Evolutionary conservation across 2,888 invertebrate species (phyloP).

Genomic region (Atherix ibis): DNA sequence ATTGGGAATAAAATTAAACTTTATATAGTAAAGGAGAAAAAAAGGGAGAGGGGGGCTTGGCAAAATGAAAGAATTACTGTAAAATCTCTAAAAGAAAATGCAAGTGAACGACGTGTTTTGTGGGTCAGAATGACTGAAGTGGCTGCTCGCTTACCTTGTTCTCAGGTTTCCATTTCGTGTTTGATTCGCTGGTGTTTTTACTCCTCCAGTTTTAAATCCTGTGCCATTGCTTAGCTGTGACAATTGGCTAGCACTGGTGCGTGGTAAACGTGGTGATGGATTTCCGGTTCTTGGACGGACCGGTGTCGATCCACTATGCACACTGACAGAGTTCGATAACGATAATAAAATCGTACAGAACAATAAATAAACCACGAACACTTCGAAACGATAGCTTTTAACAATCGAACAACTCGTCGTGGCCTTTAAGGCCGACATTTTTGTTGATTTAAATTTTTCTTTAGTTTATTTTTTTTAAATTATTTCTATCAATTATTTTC

Average conservation of each 20-base stretch:
- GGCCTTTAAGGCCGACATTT: constrained; percentile 27
- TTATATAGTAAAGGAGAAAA: too few relatives aligned
- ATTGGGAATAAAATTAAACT: too few relatives aligned
- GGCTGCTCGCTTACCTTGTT: constrained; percentile 33
- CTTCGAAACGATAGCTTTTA: constrained; percentile 1
- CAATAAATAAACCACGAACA: constrained; percentile 16
- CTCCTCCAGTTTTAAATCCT: constrained; percentile 24
- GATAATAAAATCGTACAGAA: constrained; percentile 16
- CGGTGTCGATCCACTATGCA: constrained; percentile 17
- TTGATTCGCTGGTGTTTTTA: constrained; percentile 24
- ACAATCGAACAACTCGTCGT: constrained; percentile 11
- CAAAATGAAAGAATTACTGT: too few relatives aligned
- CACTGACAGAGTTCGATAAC: constrained; percentile 12
- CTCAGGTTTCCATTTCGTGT: constrained; percentile 31
- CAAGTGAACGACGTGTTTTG: too few relatives aligned
- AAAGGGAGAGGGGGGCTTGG: too few relatives aligned
- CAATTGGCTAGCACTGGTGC: constrained; percentile 42
- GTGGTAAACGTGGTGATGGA: constrained; percentile 37
- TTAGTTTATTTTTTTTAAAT: too few relatives aligned
- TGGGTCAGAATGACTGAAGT: too few relatives aligned
- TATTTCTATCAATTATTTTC: too few relatives aligned
- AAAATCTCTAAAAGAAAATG: too few relatives aligned
- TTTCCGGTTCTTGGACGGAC: constrained; percentile 27
- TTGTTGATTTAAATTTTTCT: constrained; percentile 8
- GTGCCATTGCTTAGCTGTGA: constrained; percentile 25